Evolutionary conservation across 2,888 invertebrate species (phyloP).

Genomic region (Macaria liturata): DNA sequence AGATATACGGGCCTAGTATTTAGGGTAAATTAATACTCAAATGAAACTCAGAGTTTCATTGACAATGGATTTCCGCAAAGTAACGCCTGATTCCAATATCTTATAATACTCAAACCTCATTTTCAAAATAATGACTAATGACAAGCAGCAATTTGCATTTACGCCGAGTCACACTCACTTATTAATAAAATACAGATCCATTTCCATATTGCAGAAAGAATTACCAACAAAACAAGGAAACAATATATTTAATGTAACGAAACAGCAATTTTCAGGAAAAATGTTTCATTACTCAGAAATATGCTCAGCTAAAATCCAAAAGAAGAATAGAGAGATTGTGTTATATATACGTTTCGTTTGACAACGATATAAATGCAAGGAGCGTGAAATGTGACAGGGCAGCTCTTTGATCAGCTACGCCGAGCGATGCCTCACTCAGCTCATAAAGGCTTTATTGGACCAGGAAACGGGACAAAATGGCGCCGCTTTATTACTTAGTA

Average conservation of each 20-base stretch:
- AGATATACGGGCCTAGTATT: no score
- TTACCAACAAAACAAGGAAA: background rate
- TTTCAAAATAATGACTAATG: no score
- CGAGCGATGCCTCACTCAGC: conserved; percentile 55
- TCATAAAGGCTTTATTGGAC: conserved; percentile 76
- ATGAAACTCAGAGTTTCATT: no score
- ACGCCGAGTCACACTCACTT: no score
- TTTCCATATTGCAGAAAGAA: no score
- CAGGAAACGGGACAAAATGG: conserved; percentile 79
- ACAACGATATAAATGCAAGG: conserved; percentile 67
- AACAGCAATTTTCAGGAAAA: conserved; percentile 22
- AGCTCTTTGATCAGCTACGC: conserved; percentile 75
- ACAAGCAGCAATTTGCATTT: no score
- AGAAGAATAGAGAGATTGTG: conserved; percentile 60
- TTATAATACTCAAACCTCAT: no score
- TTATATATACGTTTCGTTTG: conserved; percentile 70
- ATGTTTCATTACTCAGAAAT: conserved; percentile 21
- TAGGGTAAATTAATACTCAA: no score
- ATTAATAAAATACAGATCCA: no score
- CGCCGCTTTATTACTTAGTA: conserved; percentile 82
- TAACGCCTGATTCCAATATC: no score
- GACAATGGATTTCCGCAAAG: no score
- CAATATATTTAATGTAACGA: conserved; percentile 6
- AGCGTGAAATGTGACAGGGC: conserved; percentile 72
- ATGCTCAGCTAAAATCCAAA: conserved; percentile 19